These are phyloP conservation scores for Anastrepha obliqua DNA, from an alignment of 1,140 invertebrate genomes.

Conservation along the genomic window DNA sequence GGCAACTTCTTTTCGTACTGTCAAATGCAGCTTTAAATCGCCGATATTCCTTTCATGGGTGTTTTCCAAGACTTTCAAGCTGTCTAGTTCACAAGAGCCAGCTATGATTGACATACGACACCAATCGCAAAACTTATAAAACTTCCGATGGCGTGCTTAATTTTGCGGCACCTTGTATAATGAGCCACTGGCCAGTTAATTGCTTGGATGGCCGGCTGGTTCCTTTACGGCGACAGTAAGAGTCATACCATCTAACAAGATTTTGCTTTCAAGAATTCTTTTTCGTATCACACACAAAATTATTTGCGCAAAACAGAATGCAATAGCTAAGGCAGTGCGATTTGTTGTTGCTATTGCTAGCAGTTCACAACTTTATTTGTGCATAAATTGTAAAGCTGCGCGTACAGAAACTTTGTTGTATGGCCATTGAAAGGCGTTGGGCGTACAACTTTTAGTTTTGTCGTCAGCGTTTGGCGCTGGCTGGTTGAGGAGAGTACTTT, in stretches of 20 bases:
- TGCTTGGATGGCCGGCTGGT: background rate
- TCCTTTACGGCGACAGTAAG: background rate
- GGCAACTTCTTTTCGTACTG: too few species aligned
- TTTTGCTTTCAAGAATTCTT: conserved; percentile 38
- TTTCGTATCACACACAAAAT: conserved; percentile 10
- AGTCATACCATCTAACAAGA: background rate
- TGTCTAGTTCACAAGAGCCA: too few species aligned
- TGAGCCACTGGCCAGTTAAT: background rate
- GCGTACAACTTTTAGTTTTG: background rate
- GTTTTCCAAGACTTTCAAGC: too few species aligned
- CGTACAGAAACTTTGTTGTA: background rate
- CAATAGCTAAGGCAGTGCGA: background rate
- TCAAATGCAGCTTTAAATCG: too few species aligned
- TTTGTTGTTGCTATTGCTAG: background rate
- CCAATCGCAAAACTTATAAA: too few species aligned
- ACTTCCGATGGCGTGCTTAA: too few species aligned
- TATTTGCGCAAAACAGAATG: background rate
- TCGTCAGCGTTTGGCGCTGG: background rate
- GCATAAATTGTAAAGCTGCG: background rate
- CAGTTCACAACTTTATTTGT: background rate
- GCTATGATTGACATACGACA: too few species aligned
- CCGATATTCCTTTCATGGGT: too few species aligned
- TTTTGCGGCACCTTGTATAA: too few species aligned
- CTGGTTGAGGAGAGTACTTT: background rate
- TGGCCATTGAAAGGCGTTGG: background rate